phyloP scores from a whole-genome alignment of 1,140 invertebrate species.

The Lysiphlebus fabarum region DNA sequence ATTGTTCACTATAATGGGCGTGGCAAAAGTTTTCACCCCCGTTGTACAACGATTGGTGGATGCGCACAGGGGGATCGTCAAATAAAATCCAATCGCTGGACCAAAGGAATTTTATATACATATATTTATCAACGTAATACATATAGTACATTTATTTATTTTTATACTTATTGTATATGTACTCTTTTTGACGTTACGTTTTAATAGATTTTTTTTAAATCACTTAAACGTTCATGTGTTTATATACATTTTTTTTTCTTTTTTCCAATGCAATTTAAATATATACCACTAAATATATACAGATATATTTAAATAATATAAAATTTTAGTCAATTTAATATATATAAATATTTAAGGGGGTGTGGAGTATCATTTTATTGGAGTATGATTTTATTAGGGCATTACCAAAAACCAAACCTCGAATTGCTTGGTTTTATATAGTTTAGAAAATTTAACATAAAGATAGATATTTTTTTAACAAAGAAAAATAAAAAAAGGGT shows the following conservation, averaged over 20 bases:
- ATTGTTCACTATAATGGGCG: conserved; percentile 39
- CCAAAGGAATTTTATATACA: conserved; percentile 45
- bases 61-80: conserved; percentile 46
- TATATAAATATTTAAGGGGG: too few species aligned
- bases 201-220: too few species aligned
- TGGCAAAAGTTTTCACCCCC: conserved; percentile 37
- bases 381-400: conserved; percentile 58
- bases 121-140: too few species aligned
- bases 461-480: conserved; percentile 13
- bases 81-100: conserved; percentile 57
- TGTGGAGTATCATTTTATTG: conserved; percentile 51
- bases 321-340: too few species aligned
- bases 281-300: too few species aligned
- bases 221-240: conserved; percentile 8
- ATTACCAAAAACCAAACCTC: conserved; percentile 55
- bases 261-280: too few species aligned
- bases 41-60: conserved; percentile 45
- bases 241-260: background rate
- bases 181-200: conserved; percentile 18
- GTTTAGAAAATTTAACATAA: conserved; percentile 50
- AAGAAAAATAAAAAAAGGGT: conserved; percentile 23
- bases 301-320: too few species aligned
- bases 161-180: conserved; percentile 33
- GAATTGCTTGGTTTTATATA: conserved; percentile 53
- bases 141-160: conserved; percentile 27